phyloP scores from a whole-genome alignment of 2,113 vertebrate genomes.

The Embiotoca jacksoni region DNA sequence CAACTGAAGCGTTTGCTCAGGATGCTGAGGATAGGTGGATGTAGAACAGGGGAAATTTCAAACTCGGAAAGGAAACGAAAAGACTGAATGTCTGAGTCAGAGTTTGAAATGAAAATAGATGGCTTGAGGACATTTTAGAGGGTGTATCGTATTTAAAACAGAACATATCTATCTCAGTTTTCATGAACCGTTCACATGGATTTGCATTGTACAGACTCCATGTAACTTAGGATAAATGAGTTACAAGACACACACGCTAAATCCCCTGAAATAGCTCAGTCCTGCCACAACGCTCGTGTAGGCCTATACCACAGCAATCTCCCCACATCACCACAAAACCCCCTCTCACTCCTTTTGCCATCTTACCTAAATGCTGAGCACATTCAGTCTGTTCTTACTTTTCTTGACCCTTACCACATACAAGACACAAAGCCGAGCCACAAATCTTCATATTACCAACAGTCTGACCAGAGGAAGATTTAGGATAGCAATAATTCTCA shows the following conservation, averaged over 20 bases:
- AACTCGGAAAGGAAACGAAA: background rate
- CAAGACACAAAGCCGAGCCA: constrained; percentile 5
- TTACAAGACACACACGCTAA: background rate
- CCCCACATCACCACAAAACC: constrained; percentile 43
- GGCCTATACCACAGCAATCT: constrained; percentile 32
- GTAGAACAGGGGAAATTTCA: background rate
- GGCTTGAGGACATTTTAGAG: background rate
- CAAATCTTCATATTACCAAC: constrained; percentile 10
- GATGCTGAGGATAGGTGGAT: background rate
- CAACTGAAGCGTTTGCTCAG: background rate
- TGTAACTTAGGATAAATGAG: background rate
- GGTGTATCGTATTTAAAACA: background rate
- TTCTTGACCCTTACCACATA: constrained; percentile 40
- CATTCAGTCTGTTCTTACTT: constrained; percentile 28
- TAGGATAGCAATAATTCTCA: background rate
- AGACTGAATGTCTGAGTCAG: background rate
- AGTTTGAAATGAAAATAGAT: constrained; percentile 8
- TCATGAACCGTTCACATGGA: background rate
- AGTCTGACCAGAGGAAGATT: constrained; percentile 11
- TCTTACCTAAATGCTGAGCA: constrained; percentile 32
- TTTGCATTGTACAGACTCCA: background rate
- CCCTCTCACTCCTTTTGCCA: constrained; percentile 28
- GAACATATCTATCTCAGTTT: background rate
- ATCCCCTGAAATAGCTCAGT: background rate
- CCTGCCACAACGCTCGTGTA: constrained; percentile 4